Percentiles rank a stretch among this genome's conserved stretches.
These are phyloP conservation scores for Idaea straminata DNA, from an alignment of 2,888 invertebrate genomes.

Conservation along the genomic window DNA sequence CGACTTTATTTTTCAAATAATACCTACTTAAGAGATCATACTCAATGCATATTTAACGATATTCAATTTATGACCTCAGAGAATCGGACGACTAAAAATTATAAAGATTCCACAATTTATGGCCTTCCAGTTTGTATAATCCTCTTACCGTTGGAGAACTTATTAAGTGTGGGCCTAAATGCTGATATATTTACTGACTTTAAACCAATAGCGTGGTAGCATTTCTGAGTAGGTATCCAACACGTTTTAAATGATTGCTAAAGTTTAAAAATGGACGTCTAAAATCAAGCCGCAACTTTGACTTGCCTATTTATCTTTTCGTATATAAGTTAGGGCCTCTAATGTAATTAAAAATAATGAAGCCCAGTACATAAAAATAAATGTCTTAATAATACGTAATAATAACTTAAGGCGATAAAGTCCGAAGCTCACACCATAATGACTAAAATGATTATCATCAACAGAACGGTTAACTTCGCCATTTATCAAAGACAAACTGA, in stretches of 20 bases:
- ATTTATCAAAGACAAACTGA: constrained; percentile 48
- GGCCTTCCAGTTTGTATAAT: constrained; percentile 52
- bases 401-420: constrained; percentile 35
- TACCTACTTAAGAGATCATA: constrained; percentile 63
- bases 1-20: constrained; percentile 68
- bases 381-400: constrained; percentile 34
- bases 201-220: constrained; percentile 38
- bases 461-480: constrained; percentile 36
- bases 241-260: not conserved
- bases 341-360: constrained; percentile 9
- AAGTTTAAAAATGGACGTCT: not conserved
- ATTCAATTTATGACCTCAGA: constrained; percentile 75
- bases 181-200: constrained; percentile 69
- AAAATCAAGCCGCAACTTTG: not conserved
- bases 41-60: constrained; percentile 67
- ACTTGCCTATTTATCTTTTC: not conserved
- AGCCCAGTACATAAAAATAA: constrained; percentile 10
- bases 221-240: constrained; percentile 27
- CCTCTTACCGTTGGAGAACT: constrained; percentile 73
- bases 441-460: constrained; percentile 37
- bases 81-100: constrained; percentile 71
- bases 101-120: constrained; percentile 79
- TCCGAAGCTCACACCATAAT: constrained; percentile 28
- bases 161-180: constrained; percentile 76
- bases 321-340: constrained; percentile 12